These are phyloP conservation scores for Griposia aprilina DNA, from an alignment of 2,888 invertebrate species.

Conservation along the genomic window DNA sequence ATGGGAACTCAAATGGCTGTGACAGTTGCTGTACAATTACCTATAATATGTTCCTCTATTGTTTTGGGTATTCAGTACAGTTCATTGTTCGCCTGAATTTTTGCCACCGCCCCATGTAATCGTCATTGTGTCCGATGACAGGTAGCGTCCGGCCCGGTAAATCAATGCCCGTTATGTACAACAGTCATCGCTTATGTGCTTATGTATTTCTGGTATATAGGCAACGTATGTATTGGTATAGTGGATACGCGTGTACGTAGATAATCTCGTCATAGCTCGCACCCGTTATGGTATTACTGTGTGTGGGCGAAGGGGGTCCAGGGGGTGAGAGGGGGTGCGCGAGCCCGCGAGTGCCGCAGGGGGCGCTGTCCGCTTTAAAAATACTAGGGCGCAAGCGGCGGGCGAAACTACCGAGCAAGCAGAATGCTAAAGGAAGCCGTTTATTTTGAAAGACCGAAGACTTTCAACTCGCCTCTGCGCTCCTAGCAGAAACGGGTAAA, in stretches of 20 bases:
- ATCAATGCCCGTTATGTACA: constrained; percentile 86
- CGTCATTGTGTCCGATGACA: constrained; percentile 86
- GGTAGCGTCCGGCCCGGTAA: constrained; percentile 85
- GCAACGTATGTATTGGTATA: constrained; percentile 82
- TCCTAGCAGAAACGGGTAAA: constrained; percentile 79
- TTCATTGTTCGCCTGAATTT: constrained; percentile 70
- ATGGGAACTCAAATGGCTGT: constrained; percentile 39
- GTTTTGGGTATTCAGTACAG: constrained; percentile 50
- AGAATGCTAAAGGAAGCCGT: constrained; percentile 86
- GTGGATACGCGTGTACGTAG: constrained; percentile 86
- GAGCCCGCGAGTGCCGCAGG: constrained; percentile 84
- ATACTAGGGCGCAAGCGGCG: constrained; percentile 84
- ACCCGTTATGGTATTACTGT: constrained; percentile 90
- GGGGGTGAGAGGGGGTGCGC: constrained; percentile 68
- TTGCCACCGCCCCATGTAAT: constrained; percentile 76
- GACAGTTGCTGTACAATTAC: constrained; percentile 47
- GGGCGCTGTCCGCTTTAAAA: constrained; percentile 89
- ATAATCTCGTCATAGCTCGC: constrained; percentile 91
- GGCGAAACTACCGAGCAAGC: constrained; percentile 82
- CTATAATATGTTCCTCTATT: constrained; percentile 47
- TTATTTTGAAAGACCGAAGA: constrained; percentile 87
- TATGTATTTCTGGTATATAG: constrained; percentile 85
- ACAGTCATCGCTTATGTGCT: constrained; percentile 85
- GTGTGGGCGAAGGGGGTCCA: constrained; percentile 79
- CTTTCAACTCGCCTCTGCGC: constrained; percentile 75